A percentile compares a stretch with the other conserved stretches of the same genome.
Evolutionary conservation across 2,888 invertebrate species (phyloP).

Genomic region (Petrolisthes cinctipes): DNA sequence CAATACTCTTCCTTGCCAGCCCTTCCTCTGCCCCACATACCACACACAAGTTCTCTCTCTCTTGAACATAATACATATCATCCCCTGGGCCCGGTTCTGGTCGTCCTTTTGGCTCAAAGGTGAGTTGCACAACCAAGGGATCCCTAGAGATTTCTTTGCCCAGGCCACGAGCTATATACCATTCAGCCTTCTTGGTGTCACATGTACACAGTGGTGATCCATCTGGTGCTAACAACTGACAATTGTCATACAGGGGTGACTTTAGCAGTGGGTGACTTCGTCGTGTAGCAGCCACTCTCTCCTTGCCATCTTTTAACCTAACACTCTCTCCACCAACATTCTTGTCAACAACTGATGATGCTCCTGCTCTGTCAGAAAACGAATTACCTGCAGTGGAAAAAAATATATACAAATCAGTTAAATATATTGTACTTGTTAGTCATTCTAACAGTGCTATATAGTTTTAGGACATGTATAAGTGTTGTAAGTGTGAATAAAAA

Average conservation of each 20-base stretch:
- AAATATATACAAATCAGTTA: no score
- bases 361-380: neutral
- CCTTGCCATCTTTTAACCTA: neutral
- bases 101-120: constrained; percentile 83
- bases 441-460: constrained; percentile 76
- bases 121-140: constrained; percentile 79
- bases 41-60: constrained; percentile 82
- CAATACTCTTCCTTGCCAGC: constrained; percentile 83
- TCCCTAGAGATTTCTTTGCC: constrained; percentile 71
- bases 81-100: constrained; percentile 78
- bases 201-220: constrained; percentile 82
- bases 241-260: constrained; percentile 83
- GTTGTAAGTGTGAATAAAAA: constrained; percentile 70
- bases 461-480: constrained; percentile 66
- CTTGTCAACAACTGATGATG: neutral
- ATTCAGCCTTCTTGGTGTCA: constrained; percentile 80
- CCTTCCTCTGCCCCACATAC: constrained; percentile 80
- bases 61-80: constrained; percentile 61
- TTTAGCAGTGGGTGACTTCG: constrained; percentile 71
- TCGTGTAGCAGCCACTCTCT: neutral
- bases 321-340: neutral
- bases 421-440: constrained; percentile 71
- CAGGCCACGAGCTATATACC: constrained; percentile 74
- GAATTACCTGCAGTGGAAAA: neutral
- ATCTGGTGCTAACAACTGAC: constrained; percentile 82